Evolutionary conservation across 2,888 invertebrate species (phyloP).

Genomic region (Patella depressa): DNA sequence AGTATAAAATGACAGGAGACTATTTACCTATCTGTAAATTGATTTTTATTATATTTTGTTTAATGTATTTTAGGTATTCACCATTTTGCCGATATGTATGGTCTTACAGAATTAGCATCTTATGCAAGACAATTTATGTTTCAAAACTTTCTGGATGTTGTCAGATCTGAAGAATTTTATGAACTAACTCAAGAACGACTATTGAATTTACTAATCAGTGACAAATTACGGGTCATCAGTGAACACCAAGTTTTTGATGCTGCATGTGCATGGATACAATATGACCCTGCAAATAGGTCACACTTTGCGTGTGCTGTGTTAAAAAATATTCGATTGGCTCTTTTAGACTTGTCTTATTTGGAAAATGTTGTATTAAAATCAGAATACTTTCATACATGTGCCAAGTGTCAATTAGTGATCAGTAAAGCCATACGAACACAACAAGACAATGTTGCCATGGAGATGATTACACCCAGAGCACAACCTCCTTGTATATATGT

Average conservation of each 20-base stretch:
- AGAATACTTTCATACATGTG: constrained; percentile 64
- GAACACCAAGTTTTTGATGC: constrained; percentile 67
- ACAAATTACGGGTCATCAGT: constrained; percentile 63
- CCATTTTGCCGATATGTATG: constrained; percentile 67
- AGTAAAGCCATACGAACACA: constrained; percentile 62
- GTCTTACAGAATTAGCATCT: constrained; percentile 64
- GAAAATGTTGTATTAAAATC: constrained; percentile 64
- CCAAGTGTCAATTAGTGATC: constrained; percentile 65
- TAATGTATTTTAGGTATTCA: constrained; percentile 60
- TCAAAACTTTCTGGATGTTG: constrained; percentile 67
- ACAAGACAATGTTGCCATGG: constrained; percentile 56
- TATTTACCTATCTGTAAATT: too few relatives aligned
- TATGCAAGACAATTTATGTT: constrained; percentile 62
- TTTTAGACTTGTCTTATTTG: constrained; percentile 61
- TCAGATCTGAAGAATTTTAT: constrained; percentile 65
- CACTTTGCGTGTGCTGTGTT: constrained; percentile 58
- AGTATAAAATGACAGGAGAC: too few relatives aligned
- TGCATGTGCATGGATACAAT: constrained; percentile 63
- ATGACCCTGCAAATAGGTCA: constrained; percentile 48
- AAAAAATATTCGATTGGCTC: constrained; percentile 63
- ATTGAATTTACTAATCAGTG: constrained; percentile 58
- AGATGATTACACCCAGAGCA: constrained; percentile 57
- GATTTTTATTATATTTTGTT: not conserved
- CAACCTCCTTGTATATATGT: constrained; percentile 68
- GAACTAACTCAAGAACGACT: constrained; percentile 62